Base-by-base conservation (phyloP, 2,113 vertebrate genomes). In the Corythaixoides concolor region DNA sequence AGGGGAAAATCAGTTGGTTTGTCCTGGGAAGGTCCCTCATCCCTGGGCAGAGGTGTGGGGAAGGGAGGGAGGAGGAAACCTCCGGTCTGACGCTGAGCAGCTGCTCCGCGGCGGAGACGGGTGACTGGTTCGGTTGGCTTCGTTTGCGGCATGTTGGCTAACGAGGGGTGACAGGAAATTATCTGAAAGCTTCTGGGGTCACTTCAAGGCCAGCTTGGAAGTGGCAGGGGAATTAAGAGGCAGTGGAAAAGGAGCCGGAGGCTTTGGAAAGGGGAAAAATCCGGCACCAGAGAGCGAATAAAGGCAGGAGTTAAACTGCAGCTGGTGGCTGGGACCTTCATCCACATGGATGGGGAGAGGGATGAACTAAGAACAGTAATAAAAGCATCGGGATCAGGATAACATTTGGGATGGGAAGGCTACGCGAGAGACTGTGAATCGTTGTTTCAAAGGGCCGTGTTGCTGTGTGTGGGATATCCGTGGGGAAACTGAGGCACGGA, bases 371-470 rank as follows among this genome's bases (percentile, higher is more conserved):
- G 58, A 59, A 5, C 35, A 62, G 26, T 3, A 32, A 19, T 3
- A 8, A 22, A 58, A 78, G 4, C 12, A 15, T 5, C 32, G 37
- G 37, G 35, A 50, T 16, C 1, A 4, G 47, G 43, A 68, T 45
- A 60, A 45, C 17, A 37, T 50, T 32, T 17, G 12, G 50, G 55
- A 16, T 69, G 43, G 35, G 32, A 47, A 50, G 53, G 5, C 64
- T 64, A 16, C 2, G 30, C 35, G 37, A 72, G 50, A 45, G 59
- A 12, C 39, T 15, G 37, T 0, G 12, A 58, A 19, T 0, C 1
- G 1, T 9, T 1, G 0, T 47, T 80, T 66, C 2, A 0, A 17
- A 90, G 60, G 1, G 17, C 30, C 7, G 14, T 0, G 1, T 13
- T 41, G 39, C 56, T 49, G 35, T 0, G 0, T 8, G 19, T 14